These are phyloP conservation scores for Fabriciana adippe DNA, from an alignment of 2,888 invertebrate genomes.

Conservation along the genomic window DNA sequence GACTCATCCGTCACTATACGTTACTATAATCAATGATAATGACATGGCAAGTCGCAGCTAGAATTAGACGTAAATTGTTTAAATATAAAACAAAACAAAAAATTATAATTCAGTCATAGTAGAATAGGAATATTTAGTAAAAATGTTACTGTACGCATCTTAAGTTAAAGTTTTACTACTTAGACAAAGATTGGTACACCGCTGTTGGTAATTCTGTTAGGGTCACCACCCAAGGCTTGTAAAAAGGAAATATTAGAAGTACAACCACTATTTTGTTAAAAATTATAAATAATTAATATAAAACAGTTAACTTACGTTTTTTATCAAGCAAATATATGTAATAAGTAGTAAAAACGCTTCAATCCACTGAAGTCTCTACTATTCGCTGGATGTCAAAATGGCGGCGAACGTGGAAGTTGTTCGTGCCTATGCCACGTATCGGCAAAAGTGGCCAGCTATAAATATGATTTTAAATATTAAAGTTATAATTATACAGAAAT, in stretches of 20 bases:
- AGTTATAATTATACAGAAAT: slow-evolving; percentile 1
- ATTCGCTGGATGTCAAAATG: slow-evolving; percentile 91
- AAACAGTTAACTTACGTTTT: slow-evolving; percentile 71
- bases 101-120: slow-evolving; percentile 13
- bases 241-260: slow-evolving; percentile 30
- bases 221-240: slow-evolving; percentile 78
- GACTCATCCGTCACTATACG: slow-evolving; percentile 71
- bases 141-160: slow-evolving; percentile 6
- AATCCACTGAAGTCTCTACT: slow-evolving; percentile 86
- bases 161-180: slow-evolving; percentile 23
- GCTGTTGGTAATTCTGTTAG: slow-evolving; percentile 76
- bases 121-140: slow-evolving; percentile 6
- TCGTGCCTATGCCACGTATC: slow-evolving; percentile 92
- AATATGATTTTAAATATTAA: slow-evolving; percentile 35
- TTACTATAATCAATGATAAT: slow-evolving; percentile 76
- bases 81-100: slow-evolving; percentile 8
- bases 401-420: slow-evolving; percentile 89
- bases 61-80: slow-evolving; percentile 42
- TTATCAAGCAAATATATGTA: slow-evolving; percentile 78
- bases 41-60: slow-evolving; percentile 75
- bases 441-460: slow-evolving; percentile 79
- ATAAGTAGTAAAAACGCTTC: slow-evolving; percentile 85
- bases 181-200: slow-evolving; percentile 75
- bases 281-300: slow-evolving; percentile 27
- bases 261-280: slow-evolving; percentile 25